Conservation (phyloP, 2,888 invertebrate genomes). For the Pegoplata infirma region DNA sequence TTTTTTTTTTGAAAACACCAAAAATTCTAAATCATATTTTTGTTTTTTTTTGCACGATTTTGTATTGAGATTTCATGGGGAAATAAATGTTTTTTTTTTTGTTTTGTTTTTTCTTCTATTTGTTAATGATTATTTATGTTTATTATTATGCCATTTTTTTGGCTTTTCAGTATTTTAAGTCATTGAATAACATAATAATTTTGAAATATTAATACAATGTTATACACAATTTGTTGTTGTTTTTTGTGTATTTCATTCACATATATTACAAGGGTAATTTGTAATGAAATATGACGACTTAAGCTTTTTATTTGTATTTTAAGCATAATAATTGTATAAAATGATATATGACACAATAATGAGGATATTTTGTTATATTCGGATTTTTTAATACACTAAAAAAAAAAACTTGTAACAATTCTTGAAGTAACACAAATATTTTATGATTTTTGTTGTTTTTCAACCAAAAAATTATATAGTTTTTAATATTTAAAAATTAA, state of each 20-base stretch:
- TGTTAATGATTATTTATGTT: conserved; percentile 61
- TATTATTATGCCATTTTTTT: conserved; percentile 41
- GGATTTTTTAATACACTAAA: too few relatives aligned
- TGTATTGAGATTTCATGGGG: not conserved
- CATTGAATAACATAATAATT: not conserved
- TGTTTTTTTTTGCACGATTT: conserved; percentile 50
- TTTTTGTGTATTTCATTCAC: not conserved
- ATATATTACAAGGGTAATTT: conserved; percentile 38
- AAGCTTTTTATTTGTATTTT: conserved; percentile 41
- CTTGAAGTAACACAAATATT: too few relatives aligned
- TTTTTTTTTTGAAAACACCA: not conserved
- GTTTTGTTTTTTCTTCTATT: conserved; percentile 25
- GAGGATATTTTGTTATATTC: conserved; percentile 1
- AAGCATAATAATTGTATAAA: conserved; percentile 26
- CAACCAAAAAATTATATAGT: too few relatives aligned
- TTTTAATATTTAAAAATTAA: too few relatives aligned
- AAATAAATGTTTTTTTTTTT: conserved; percentile 40
- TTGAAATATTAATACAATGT: conserved; percentile 26
- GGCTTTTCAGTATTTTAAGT: not conserved
- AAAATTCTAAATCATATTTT: conserved; percentile 30
- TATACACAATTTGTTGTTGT: conserved; percentile 11
- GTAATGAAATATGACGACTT: conserved; percentile 50
- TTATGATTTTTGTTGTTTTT: too few relatives aligned
- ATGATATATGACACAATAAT: conserved; percentile 36
- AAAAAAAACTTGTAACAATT: too few relatives aligned